Evolutionary conservation across 2,888 invertebrate species (phyloP), one percentile per base, ranked within the genome.

Genomic region (Drosophila mimica): DNA sequence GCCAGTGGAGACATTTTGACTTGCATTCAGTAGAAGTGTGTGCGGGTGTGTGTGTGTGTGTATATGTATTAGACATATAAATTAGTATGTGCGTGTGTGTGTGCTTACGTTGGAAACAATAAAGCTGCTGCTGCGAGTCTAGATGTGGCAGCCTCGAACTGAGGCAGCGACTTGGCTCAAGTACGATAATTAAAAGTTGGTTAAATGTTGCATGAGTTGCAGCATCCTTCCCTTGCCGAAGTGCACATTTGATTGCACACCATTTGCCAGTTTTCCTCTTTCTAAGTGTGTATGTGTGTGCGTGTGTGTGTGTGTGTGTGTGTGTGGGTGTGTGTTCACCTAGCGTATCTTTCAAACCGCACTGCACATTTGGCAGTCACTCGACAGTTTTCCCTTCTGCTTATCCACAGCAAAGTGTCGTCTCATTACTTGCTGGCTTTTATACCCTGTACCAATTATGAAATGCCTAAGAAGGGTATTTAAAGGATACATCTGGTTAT

Each of bases 171-270:
- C 77, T 82, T 74, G 69, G 63, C 75, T 77, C 76, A 83, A 86
- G 89, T 81, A 87, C 88, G 85, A 88, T 89, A 89, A 89, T 87
- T 87, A 87, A 90, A 87, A 87, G 82, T 87, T 90, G 88, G 77
- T 89, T 87, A 83, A 89, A 90, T 87, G 89, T 83, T 77, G 88
- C 87, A 88, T 83, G 84, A 88, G 82, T 88, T 88, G 90, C 89
- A 86, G 81, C 86, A 85, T 85, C 87, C 90, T 79, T 69, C 36
- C 58, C 58, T 17, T 28, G 58, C 31, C 74, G n/a, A 36, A 59
- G 57, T 66, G 72, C 83, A 74, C 85, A 86, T 80, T 89, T 88
- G 81, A 89, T 89, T 85, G 88, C 85, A 83, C 88, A 76, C 88
- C 86, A 89, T 85, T 89, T 88, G 75, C 81, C 70, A 73, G 70